Base-by-base conservation (phyloP, 2,113 vertebrate species). In the Mesocricetus auratus region DNA sequence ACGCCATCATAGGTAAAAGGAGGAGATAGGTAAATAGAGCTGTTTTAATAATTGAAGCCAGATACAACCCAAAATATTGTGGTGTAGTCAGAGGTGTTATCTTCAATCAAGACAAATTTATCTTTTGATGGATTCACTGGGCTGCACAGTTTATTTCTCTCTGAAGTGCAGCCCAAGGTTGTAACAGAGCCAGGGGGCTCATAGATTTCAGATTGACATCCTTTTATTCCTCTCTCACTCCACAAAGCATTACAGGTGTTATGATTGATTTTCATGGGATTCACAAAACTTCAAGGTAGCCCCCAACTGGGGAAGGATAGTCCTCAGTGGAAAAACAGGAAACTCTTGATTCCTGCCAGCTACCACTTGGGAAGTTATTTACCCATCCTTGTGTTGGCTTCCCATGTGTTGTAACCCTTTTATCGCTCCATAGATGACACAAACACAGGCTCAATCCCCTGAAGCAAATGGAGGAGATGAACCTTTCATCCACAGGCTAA, bases 181-280 rank as follows among this genome's bases (percentile, higher is more conserved):
- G 45, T 85, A 96, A 88, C 7, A 77, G 74, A 94, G 31, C 69
- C 42, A 94, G 31, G 90, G 42, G 81, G 24, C 39, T 96, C 88
- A 88, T 89, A 92, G 92, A 94, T 96, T 96, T 96, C 92, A 94
- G 90, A 95, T 42, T 88, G 90, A 74, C 64, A 89, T 92, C 71
- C 24, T 96, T 96, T 96, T 93, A 86, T 95, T 92, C 77, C 36
- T 86, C 71, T 92, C 56, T 94, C 60, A 77, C n/a, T 64, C 2
- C 2, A 91, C 87, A 96, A 62, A 94, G 58, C 33, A 60, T 75
- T 95, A 56, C 58, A 96, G 58, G 21, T 78, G 53, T 60, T 94
- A 19, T 93, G 87, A 93, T n/a, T 82, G 94, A 88, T 93, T 94
- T 96, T 94, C n/a, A 31, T 17, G 86, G 62, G 33, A 60, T 93